These are phyloP conservation scores for Coreius guichenoti DNA, from an alignment of 2,797 vertebrate species.

Conservation along the genomic window DNA sequence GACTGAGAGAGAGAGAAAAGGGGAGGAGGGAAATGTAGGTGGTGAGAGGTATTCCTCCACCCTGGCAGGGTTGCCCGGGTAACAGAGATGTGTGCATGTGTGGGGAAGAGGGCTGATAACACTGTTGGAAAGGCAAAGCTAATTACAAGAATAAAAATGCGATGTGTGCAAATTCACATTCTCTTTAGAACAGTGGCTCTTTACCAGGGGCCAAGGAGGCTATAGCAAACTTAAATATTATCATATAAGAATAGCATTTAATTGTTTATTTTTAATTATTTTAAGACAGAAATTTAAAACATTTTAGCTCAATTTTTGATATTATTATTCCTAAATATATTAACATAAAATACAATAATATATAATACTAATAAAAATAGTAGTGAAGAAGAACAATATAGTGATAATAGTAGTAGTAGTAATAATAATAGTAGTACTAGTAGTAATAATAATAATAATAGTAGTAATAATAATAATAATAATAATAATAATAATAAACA, in stretches of 20 bases:
- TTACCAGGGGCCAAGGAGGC: no score
- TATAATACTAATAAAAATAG: not conserved
- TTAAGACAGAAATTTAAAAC: not conserved
- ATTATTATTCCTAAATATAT: not conserved
- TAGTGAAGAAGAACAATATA: no score
- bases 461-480: no score
- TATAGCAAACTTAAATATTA: not conserved
- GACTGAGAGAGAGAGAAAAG: slow-evolving; percentile 5
- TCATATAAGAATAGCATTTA: not conserved
- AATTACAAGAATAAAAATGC: slow-evolving; percentile 14
- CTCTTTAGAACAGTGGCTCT: not conserved
- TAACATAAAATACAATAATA: not conserved
- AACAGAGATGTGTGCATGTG: slow-evolving; percentile 42
- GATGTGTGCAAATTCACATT: not conserved
- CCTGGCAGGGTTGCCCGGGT: slow-evolving; percentile 51
- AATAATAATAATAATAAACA: no score
- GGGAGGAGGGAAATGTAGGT: slow-evolving; percentile 32
- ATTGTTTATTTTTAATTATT: not conserved
- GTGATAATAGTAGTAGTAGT: no score
- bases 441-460: no score
- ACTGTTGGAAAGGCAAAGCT: not conserved
- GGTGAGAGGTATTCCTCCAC: slow-evolving; percentile 49
- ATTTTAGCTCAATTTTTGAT: not conserved
- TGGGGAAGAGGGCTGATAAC: not conserved
- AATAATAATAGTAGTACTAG: no score